Percentiles rank a stretch among this genome's conserved stretches.
phyloP scores from a whole-genome alignment of 2,888 invertebrate genomes.

The Nomada flava region DNA sequence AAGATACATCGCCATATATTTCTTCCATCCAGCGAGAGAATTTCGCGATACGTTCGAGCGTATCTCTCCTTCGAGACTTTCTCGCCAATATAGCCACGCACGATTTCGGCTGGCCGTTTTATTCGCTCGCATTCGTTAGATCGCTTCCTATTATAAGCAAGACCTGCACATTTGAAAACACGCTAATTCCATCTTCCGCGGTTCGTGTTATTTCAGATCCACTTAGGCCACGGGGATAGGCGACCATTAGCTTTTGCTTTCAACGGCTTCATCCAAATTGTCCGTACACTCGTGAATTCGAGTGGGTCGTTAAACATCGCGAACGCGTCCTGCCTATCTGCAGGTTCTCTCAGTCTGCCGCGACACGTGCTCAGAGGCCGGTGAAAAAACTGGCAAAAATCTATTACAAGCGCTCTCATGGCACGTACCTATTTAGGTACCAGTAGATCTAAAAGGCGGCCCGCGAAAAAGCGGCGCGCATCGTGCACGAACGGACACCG shows the following conservation, averaged over 20 bases:
- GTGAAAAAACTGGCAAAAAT: slow-evolving; percentile 48
- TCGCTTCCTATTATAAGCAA: slow-evolving; percentile 18
- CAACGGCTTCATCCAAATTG: slow-evolving; percentile 55
- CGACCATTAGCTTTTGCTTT: slow-evolving; percentile 42
- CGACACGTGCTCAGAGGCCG: slow-evolving; percentile 38
- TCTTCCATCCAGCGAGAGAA: not conserved
- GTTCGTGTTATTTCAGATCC: slow-evolving; percentile 43
- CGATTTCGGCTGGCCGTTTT: not conserved
- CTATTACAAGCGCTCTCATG: slow-evolving; percentile 57
- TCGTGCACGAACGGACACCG: slow-evolving; percentile 64
- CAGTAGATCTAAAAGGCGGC: slow-evolving; percentile 62
- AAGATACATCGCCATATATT: slow-evolving; percentile 9
- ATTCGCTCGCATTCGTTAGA: slow-evolving; percentile 11
- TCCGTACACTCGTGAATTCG: slow-evolving; percentile 45
- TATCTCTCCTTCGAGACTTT: slow-evolving; percentile 6
- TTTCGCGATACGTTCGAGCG: no score
- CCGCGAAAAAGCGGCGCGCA: slow-evolving; percentile 70
- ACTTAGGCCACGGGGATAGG: slow-evolving; percentile 31
- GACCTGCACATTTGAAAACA: slow-evolving; percentile 9
- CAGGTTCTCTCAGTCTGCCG: not conserved
- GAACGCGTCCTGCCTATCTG: slow-evolving; percentile 3
- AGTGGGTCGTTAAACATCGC: slow-evolving; percentile 47
- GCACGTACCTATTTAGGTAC: slow-evolving; percentile 67
- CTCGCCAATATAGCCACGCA: slow-evolving; percentile 16
- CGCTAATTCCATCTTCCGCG: slow-evolving; percentile 23